Base-by-base conservation (phyloP, 2,797 vertebrate genomes). In the Pipistrellus kuhlii region DNA sequence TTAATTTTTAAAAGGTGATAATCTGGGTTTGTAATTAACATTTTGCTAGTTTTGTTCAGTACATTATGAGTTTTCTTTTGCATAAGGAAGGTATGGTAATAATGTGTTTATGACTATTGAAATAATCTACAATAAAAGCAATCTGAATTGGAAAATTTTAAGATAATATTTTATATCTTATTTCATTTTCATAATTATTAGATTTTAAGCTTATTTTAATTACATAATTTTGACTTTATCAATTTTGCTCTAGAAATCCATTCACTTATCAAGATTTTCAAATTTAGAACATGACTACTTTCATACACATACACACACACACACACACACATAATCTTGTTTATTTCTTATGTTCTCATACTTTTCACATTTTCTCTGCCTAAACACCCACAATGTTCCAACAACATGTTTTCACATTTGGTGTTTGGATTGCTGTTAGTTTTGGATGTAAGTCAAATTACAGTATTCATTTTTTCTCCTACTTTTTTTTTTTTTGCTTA, bases 361-460 rank as follows among this genome's bases (percentile, higher is more conserved):
- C 80, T 77, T 82, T 78, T 89, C 59, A 88, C 55, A 81, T 51
- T 84, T 78, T 95, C 84, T 89, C 95, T 95, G 93, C 86, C 35
- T 77, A 59, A 92, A 84, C 86, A 87, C 95, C 89, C 95, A 95
- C 91, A 78, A 5, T 89, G 84, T 89, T 95, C 93, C 86, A 91
- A 75, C 71, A 93, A 93, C 88, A 84, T 51, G 85, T 55, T 85
- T 25, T 46, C 55, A 77, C 53, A 85, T 69, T 96, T 91, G 76
- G 66, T 77, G 32, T 91, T 96, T 80, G 44, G 27, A 89, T 84
- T 93, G 17, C 81, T 88, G 71, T 78, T 78, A 85, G n/a, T 75
- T 92, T 93, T 55, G 85, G 44, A 89, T 66, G 27, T 82, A 92
- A 84, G 20, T 93, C 87, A 95, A 91, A 23, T 57, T 75, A 30